These are phyloP conservation scores for Centruroides sculpturatus DNA, from an alignment of 1,140 invertebrate genomes.

Conservation along the genomic window DNA sequence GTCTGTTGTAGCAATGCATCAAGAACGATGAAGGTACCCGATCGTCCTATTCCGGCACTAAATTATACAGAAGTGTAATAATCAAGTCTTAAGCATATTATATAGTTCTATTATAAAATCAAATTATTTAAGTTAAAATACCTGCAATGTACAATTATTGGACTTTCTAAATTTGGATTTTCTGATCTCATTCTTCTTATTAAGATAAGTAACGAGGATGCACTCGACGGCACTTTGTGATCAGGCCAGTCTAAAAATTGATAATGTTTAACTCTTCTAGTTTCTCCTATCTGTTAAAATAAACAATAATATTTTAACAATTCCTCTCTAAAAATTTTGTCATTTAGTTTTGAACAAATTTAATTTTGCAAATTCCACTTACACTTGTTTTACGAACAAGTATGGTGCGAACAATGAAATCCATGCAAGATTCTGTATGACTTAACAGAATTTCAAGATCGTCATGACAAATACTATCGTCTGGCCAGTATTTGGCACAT, in stretches of 20 bases:
- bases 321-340: background rate
- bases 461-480: slow-evolving; percentile 22
- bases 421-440: slow-evolving; percentile 10
- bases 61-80: background rate
- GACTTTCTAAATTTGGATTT: slow-evolving; percentile 5
- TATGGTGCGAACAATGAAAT: slow-evolving; percentile 15
- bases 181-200: slow-evolving; percentile 4
- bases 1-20: slow-evolving; percentile 29
- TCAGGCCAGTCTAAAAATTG: slow-evolving; percentile 17
- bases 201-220: slow-evolving; percentile 11
- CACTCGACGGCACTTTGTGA: slow-evolving; percentile 6
- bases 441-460: slow-evolving; percentile 15
- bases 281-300: slow-evolving; percentile 10
- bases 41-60: slow-evolving; percentile 29
- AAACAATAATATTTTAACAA: background rate
- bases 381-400: slow-evolving; percentile 12
- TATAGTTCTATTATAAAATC: no score
- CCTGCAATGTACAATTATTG: slow-evolving; percentile 21
- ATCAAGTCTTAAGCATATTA: no score
- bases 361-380: background rate
- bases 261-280: slow-evolving; percentile 14
- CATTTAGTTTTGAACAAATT: background rate
- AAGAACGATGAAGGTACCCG: slow-evolving; percentile 32
- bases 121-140: background rate
- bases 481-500: slow-evolving; percentile 50